Conservation (phyloP, 2,888 invertebrate species). For the Galerucella calmariensis region DNA sequence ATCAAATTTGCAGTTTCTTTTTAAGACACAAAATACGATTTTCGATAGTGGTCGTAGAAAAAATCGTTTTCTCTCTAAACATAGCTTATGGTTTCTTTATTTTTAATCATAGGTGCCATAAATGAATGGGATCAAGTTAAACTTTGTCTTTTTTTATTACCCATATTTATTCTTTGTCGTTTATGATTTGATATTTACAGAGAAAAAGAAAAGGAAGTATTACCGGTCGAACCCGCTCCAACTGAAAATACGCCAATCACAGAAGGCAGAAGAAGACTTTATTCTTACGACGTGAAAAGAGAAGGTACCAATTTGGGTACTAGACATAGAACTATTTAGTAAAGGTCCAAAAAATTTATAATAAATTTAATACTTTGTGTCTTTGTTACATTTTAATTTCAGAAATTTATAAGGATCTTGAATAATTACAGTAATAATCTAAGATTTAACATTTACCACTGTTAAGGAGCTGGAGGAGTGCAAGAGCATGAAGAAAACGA, state of each 20-base stretch:
- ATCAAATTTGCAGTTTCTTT: too few relatives aligned
- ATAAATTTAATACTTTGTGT: too few relatives aligned
- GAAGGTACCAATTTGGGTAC: conserved; percentile 46
- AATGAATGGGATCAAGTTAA: background rate
- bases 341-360: conserved; percentile 1
- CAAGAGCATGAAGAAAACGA: background rate
- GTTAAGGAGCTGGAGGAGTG: too few relatives aligned
- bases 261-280: conserved; percentile 56
- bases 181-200: conserved; percentile 46
- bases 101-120: too few relatives aligned
- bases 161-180: background rate
- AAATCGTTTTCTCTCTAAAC: too few relatives aligned
- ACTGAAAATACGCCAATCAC: conserved; percentile 55
- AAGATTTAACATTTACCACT: background rate
- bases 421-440: background rate
- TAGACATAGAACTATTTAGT: conserved; percentile 62
- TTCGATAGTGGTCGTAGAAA: too few relatives aligned
- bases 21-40: too few relatives aligned
- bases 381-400: background rate
- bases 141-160: background rate
- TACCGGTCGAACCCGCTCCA: conserved; percentile 32
- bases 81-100: too few relatives aligned
- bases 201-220: conserved; percentile 49
- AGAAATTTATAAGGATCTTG: background rate
- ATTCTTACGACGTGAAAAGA: conserved; percentile 58